Evolutionary conservation across 1,140 invertebrate species (phyloP).

Genomic region (Glomeris maerens): DNA sequence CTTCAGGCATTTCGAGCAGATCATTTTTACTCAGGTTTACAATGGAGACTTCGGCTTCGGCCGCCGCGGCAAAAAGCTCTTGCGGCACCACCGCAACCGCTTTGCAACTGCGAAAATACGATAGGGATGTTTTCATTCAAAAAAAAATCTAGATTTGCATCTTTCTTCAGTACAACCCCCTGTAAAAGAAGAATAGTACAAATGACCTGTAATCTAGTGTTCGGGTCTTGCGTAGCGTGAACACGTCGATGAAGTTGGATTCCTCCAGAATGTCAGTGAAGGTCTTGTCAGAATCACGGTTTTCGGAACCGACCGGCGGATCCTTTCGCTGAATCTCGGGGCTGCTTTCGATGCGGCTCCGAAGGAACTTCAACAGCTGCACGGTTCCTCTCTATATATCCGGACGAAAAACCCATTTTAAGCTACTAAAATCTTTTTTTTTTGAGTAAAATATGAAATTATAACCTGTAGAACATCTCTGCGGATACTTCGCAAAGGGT

Average conservation of each 20-base stretch:
- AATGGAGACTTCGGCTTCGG: conserved; percentile 49
- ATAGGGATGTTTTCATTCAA: too few relatives aligned
- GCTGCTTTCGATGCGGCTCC: conserved; percentile 39
- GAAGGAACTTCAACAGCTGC: conserved; percentile 60
- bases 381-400: conserved; percentile 49
- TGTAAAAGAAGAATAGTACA: too few relatives aligned
- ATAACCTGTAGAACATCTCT: conserved; percentile 50
- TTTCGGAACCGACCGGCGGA: conserved; percentile 13
- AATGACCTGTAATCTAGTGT: too few relatives aligned
- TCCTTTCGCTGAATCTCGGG: conserved; percentile 4
- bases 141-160: too few relatives aligned
- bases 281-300: conserved; percentile 11
- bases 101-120: conserved; percentile 29
- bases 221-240: too few relatives aligned
- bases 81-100: conserved; percentile 48
- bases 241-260: too few relatives aligned
- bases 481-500: conserved; percentile 59
- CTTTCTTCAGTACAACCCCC: too few relatives aligned
- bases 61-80: conserved; percentile 51
- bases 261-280: too few relatives aligned
- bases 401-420: too few relatives aligned
- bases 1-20: conserved; percentile 46
- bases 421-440: too few relatives aligned
- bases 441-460: too few relatives aligned
- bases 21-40: conserved; percentile 70